Evolutionary conservation across 2,888 invertebrate species (phyloP), one percentile per base, ranked within the genome.

Genomic region (Luperina nickerlii): DNA sequence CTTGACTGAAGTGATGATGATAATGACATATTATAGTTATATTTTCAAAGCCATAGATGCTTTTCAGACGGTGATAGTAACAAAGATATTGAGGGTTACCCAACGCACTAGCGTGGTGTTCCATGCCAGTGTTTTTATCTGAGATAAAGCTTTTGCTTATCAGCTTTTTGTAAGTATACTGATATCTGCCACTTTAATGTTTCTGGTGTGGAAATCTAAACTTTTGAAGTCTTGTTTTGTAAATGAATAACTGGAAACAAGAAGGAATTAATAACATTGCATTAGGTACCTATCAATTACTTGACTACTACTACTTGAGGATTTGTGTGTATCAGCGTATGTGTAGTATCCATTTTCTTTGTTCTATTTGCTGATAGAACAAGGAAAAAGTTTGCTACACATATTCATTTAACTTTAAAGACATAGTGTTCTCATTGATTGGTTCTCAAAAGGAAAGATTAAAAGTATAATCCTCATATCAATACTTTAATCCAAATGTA

Each of bases 361-460:
- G 9, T 57, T 57, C 57, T n/a, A n/a, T n/a, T n/a, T n/a, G 57
- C 24, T 24, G 11, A 38, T 6, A 9, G 45, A 65, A 79, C 72
- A 81, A 81, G 81, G 82, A 73, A 73, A 62, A 65, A 18, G 1
- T 48, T 20, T 2, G 32, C 42, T 20, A 24, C n/a, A 72, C 13
- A 65, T 32, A 45, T 71, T 70, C 24, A 81, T 79, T 24, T 27
- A 0, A 8, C 0, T 32, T 3, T 18, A 5, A 63, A 65, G 45
- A 71, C 20, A 24, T 63, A 15, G 11, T 2, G 0, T 20, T 15
- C 0, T 6, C 54, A 66, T 54, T 27, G 63, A 27, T 57, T 54
- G 3, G 20, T 15, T 13, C 7, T 15, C 7, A 1, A 8, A 32
- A 62, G 1, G 8, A 54, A 80, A 15, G 4, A 24, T 3, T 32